Evolutionary conservation across 1,140 invertebrate genomes (phyloP), one percentile per base, ranked within the genome.

Genomic region (Luehdorfia chinensis): DNA sequence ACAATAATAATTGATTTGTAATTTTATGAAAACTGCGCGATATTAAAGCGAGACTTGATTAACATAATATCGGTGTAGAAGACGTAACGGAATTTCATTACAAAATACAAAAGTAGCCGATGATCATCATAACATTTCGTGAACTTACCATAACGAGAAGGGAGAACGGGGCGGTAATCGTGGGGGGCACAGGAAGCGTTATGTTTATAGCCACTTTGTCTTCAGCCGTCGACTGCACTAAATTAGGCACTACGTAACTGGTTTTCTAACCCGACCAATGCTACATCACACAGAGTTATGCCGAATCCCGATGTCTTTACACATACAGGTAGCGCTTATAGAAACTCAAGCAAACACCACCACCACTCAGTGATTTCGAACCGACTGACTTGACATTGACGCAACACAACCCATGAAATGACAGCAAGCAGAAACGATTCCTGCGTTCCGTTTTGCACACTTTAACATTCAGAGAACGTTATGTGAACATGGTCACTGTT

Each of bases 91-190:
- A n/a, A n/a, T n/a, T n/a, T n/a, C n/a, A n/a, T n/a, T n/a, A n/a
- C n/a, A n/a, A n/a, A n/a, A n/a, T n/a, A n/a, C n/a, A n/a, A n/a
- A n/a, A n/a, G n/a, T n/a, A n/a, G n/a, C n/a, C n/a, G n/a, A n/a
- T n/a, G n/a, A n/a, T n/a, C n/a, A n/a, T n/a, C n/a, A n/a, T n/a
- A n/a, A n/a, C n/a, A n/a, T n/a, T n/a, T n/a, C n/a, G n/a, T n/a
- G n/a, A n/a, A 43, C 39, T 43, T 30, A 43, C 39, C 39, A 43
- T 43, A 43, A 43, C 39, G 39, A 43, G 39, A 43, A 30, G 27
- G 39, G 25, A 37, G 34, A 37, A 43, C 16, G 39, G 39, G 39
- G 25, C 39, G 39, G 39, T 30, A 28, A 28, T 43, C 25, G 39
- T 43, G 39, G 39, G 39, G 39, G 39, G 39, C 39, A 43, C 39